phyloP scores from a whole-genome alignment of 2,113 vertebrate species.

The Oncorhynchus keta region DNA sequence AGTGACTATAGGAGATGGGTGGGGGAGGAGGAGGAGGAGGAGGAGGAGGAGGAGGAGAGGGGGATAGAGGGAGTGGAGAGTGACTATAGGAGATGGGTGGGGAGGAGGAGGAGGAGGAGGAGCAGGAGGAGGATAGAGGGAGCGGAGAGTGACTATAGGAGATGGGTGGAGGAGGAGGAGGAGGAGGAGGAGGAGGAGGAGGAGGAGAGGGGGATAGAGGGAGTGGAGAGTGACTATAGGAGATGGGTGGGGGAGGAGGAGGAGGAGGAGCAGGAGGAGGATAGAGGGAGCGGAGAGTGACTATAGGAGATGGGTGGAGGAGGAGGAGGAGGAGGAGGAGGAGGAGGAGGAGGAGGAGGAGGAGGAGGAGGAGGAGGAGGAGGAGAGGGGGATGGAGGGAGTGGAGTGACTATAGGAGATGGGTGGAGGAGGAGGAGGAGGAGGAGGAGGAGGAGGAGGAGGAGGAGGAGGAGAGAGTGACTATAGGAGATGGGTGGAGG shows the following conservation, averaged over 20 bases:
- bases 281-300: no score
- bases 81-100: neutral
- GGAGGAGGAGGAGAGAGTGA: neutral
- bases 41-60: neutral
- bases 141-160: no score
- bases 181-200: no score
- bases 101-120: no score
- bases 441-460: no score
- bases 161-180: no score
- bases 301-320: no score
- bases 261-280: neutral
- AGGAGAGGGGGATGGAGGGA: neutral
- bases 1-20: neutral
- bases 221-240: neutral
- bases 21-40: conserved; percentile 1
- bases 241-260: neutral
- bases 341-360: no score
- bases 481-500: neutral
- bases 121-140: no score
- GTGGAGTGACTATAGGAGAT: neutral
- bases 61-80: neutral
- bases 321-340: no score
- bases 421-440: conserved; percentile 10
- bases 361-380: no score
- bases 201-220: no score